phyloP scores from a whole-genome alignment of 2,113 vertebrate species.

The Rhadina sibilatrix region DNA sequence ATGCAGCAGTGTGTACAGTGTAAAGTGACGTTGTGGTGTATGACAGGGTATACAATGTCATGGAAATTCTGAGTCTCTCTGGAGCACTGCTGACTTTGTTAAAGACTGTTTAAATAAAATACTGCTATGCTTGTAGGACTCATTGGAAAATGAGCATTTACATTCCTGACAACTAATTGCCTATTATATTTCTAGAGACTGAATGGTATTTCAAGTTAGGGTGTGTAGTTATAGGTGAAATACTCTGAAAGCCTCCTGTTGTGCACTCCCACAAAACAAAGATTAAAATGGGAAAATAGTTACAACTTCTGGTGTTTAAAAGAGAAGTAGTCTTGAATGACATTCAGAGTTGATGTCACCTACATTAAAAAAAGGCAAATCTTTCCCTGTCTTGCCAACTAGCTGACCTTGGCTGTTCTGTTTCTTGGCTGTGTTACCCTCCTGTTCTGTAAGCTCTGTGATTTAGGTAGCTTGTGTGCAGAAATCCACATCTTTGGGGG shows the following conservation, averaged over 20 bases:
- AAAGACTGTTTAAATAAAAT: neutral
- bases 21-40: neutral
- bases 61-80: neutral
- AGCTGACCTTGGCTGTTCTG: neutral
- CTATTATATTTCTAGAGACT: neutral
- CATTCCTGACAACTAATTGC: neutral
- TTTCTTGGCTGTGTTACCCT: neutral
- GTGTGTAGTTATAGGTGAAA: neutral
- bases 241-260: neutral
- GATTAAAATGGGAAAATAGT: neutral
- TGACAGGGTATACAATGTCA: neutral
- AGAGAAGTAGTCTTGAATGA: neutral
- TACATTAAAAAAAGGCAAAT: neutral
- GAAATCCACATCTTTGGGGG: neutral
- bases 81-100: neutral
- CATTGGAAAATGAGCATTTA: constrained; percentile 6
- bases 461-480: neutral
- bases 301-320: neutral
- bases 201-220: neutral
- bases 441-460: neutral
- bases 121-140: neutral
- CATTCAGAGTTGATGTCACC: neutral
- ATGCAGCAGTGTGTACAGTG: neutral
- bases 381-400: neutral
- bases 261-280: neutral